Evolutionary conservation across 1,140 invertebrate genomes (phyloP), one percentile per base, ranked within the genome.

Genomic region (Aleiodes sp.): DNA sequence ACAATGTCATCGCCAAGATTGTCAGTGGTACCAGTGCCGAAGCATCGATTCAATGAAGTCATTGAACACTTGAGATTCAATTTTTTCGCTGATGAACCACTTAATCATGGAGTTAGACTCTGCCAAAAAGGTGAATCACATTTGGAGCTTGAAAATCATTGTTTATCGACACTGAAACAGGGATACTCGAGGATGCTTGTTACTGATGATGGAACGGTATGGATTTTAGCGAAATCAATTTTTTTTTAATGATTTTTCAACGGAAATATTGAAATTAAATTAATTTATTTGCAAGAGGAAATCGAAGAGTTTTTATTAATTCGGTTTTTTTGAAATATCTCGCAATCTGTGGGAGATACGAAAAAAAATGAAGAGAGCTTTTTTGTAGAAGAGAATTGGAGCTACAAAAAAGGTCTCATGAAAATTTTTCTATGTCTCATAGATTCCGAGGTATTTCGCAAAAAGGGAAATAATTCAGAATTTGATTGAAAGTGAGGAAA

Each of bases 1-100:
- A 73, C 65, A n/a, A 84, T 83, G 83, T 80, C 81, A 63, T 79
- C 76, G 26, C 69, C 73, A 57, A 64, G 71, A 28, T 68, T 84
- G 62, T 78, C 69, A 64, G 75, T 80, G 2, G 60, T 76, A 4
- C 65, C 86, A 29, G 87, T 92, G 29, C 80, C 84, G 4, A 80
- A 86, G 66, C 82, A 87, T 66, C 87, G 87, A 65, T 89, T 87
- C 70, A 78, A 87, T 9, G 87, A 89, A 33, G 91, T 93, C 14
- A 89, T 95, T 39, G 75, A 89, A 24, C 92, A 94, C 77, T 84
- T 94, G 61, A 87, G 91, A 29, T 83, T 87, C 67, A 91, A 89
- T 71, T 94, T 94, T 83, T 94, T 94, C 80, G 89, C 91, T 2
- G 93, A 94, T 75, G 93, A 94, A 79, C 93, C 93, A 0, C 84